These are phyloP conservation scores for Macrotus californicus DNA, from an alignment of 2,113 vertebrate species.

Conservation along the genomic window DNA sequence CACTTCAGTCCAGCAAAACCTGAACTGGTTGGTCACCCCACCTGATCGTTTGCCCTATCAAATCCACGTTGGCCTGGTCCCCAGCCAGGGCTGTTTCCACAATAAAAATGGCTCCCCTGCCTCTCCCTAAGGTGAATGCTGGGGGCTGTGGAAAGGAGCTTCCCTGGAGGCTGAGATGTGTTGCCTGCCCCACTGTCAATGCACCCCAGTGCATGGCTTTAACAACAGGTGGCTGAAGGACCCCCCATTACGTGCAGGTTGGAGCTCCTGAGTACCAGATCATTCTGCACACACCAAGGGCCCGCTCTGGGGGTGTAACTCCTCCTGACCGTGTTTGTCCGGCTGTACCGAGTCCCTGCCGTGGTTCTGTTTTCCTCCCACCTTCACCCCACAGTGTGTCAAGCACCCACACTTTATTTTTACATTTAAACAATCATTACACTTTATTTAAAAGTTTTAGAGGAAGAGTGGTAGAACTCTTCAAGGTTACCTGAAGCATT, in stretches of 20 bases:
- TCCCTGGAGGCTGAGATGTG: neutral
- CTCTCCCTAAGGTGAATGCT: neutral
- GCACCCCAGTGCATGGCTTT: neutral
- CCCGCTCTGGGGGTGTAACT: neutral
- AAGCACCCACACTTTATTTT: neutral
- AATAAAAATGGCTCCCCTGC: neutral
- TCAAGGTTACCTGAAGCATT: neutral
- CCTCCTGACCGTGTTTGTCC: neutral
- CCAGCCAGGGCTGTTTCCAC: neutral
- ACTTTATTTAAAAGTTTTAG: neutral
- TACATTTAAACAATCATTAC: neutral
- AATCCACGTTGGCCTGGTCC: neutral
- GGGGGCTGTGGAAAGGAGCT: neutral
- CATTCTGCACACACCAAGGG: neutral
- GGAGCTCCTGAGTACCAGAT: neutral
- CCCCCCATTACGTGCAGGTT: neutral
- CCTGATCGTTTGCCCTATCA: neutral
- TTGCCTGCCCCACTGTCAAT: neutral
- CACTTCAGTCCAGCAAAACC: neutral
- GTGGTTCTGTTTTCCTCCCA: neutral
- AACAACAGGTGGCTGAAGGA: neutral
- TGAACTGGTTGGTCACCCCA: neutral
- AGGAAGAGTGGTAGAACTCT: neutral
- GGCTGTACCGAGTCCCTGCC: neutral
- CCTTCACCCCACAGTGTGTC: neutral